Percentiles rank a stretch among this genome's conserved stretches.
Conservation (phyloP, 2,888 invertebrate species). For the Ischnus inquisitorius region DNA sequence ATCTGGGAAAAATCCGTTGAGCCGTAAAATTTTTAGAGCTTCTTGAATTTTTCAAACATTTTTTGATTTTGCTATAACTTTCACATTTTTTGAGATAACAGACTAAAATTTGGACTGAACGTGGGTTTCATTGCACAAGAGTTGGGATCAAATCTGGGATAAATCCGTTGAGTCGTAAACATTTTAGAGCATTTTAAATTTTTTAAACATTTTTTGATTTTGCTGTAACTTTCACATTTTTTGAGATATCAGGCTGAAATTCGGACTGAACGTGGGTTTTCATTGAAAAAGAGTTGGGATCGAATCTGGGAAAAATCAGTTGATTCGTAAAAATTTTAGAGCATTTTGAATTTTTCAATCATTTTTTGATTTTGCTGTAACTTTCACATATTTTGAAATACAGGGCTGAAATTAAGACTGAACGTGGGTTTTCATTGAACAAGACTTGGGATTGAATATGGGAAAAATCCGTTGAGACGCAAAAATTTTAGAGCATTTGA, state of each 20-base stretch:
- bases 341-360: too few relatives aligned
- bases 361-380: too few relatives aligned
- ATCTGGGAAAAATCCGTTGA: conserved; percentile 8
- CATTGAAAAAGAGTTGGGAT: neutral
- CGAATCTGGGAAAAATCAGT: neutral
- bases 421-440: too few relatives aligned
- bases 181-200: neutral
- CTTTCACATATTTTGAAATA: too few relatives aligned
- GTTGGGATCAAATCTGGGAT: neutral
- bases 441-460: neutral
- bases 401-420: too few relatives aligned
- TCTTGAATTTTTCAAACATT: too few relatives aligned
- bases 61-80: too few relatives aligned
- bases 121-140: too few relatives aligned
- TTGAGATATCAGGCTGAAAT: conserved; percentile 15
- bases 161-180: neutral
- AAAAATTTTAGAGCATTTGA: neutral
- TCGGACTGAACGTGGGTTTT: conserved; percentile 1
- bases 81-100: too few relatives aligned
- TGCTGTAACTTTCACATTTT: conserved; percentile 16
- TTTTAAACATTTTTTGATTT: neutral
- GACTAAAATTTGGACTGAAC: too few relatives aligned
- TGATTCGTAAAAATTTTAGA: neutral
- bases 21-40: neutral
- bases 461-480: neutral